Evolutionary conservation across 2,888 invertebrate species (phyloP), one percentile per base, ranked within the genome.

Genomic region (Julus scandinavius): DNA sequence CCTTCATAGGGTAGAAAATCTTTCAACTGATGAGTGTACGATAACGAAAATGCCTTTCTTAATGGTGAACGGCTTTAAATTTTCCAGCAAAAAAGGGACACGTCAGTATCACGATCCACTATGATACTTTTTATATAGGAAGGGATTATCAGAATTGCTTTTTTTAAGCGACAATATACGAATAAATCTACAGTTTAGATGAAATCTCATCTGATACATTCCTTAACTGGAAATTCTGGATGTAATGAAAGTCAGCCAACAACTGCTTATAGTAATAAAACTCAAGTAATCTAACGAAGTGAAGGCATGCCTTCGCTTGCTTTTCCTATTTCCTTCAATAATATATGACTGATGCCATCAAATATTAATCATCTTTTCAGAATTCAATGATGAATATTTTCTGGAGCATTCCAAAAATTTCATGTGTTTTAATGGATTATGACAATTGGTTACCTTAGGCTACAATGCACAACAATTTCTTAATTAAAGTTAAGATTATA

Each of bases 41-140:
- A 80, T 80, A 80, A 80, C 80, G 80, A 80, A 80, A 80, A 80
- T 80, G 80, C 80, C 80, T 80, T 80, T 80, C 80, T 80, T 80
- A 80, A 80, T 80, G 80, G 80, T 80, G 80, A 80, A 80, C 29
- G 80, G 80, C 80, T 38, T 80, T 80, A 80, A 38, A 20, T 80
- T 63, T 63, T n/a, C 38, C 20, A 80, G 20, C 80, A 11, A 38
- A 11, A 80, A 80, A 80, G 20, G 20, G 13, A 17, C 20, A 2
- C 63, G 4, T 72, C 63, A 72, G 63, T 20, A 72, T 4, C 63
- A 72, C 63, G 20, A 72, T 72, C 63, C 63, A 72, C 63, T 20
- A 72, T 3, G 63, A n/a, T 72, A 20, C 29, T 72, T 72, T 72
- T 72, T 72, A 72, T 72, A 72, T 72, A 20, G 20, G 63, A 72